Base-by-base conservation (phyloP, 2,797 vertebrate species). In the Nyctalus aviator region DNA sequence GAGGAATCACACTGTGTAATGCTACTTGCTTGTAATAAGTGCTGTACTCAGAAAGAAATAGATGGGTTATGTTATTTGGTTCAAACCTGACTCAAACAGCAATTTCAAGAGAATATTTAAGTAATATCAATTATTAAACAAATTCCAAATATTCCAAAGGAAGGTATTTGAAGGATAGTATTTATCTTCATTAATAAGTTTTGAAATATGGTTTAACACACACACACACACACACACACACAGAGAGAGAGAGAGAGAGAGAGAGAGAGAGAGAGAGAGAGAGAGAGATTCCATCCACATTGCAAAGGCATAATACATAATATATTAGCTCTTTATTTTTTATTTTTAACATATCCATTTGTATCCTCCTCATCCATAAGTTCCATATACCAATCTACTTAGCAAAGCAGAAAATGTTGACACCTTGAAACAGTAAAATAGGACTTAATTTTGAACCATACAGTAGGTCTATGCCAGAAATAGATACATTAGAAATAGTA, bases 331-430 rank as follows among this genome's bases (percentile, higher is more conserved):
- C 35, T 57, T 79, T 59, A 53, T 25, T 86, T 83, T 57, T 79
- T 59, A 53, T 25, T 86, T 83, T 88, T 69, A 59, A n/a, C n/a
- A 35, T 48, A 37, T 62, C n/a, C 35, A n/a, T 57, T 48, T n/a
- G 3, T 25, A 44, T 55, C 17, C 5, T 50, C 25, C 5, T 25
- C 10, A 23, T 37, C 21, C 32, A 57, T 21, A 76, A 78, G 8
- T 35, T 68, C 37, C 48, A 41, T 17, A 37, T 32, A 86, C 25
- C 48, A n/a, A 44, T 11, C 69, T 73, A 23, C 66, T 62, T 62
- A 81, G 9, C 44, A 76, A 95, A 95, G 79, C n/a, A 82, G 12
- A 92, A 92, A 73, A 55, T 10, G 3, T 8, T 35, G 64, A 83
- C 20, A 78, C 9, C 0, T 30, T 37, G 35, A 91, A 93, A 91